Evolutionary conservation across 2,113 vertebrate species (phyloP).

Genomic region (Planiliza haematocheilus): DNA sequence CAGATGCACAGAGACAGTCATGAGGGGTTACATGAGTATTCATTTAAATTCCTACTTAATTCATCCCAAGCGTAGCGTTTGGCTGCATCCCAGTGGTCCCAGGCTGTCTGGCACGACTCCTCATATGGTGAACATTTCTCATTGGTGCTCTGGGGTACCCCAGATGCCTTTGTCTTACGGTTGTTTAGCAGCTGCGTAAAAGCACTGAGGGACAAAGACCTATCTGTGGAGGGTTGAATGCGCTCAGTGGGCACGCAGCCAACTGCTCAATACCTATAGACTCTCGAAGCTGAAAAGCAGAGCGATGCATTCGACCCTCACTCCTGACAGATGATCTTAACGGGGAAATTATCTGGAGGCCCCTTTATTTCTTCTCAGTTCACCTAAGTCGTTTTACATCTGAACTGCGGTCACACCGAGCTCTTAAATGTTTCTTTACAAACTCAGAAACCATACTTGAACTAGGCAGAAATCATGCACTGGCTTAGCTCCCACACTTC

Average conservation of each 20-base stretch:
- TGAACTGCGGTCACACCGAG: slow-evolving; percentile 26
- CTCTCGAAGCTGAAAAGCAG: slow-evolving; percentile 75
- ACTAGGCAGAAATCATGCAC: neutral
- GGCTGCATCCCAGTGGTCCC: slow-evolving; percentile 60
- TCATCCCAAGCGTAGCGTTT: slow-evolving; percentile 64
- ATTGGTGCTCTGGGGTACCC: slow-evolving; percentile 81
- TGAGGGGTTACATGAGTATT: slow-evolving; percentile 36
- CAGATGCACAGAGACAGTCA: slow-evolving; percentile 28
- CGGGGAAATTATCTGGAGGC: slow-evolving; percentile 52
- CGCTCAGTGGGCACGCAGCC: slow-evolving; percentile 87
- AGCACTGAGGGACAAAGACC: slow-evolving; percentile 87
- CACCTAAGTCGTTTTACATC: slow-evolving; percentile 45
- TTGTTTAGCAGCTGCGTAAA: slow-evolving; percentile 82
- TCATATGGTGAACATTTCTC: slow-evolving; percentile 79
- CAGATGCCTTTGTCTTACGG: slow-evolving; percentile 88
- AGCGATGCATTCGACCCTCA: slow-evolving; percentile 72
- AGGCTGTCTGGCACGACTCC: slow-evolving; percentile 68
- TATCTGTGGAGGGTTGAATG: slow-evolving; percentile 91
- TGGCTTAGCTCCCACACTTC: neutral
- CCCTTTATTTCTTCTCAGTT: slow-evolving; percentile 39
- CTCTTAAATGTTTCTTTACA: neutral
- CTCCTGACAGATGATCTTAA: slow-evolving; percentile 68
- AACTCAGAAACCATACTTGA: neutral
- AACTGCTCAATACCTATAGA: slow-evolving; percentile 84
- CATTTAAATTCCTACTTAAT: slow-evolving; percentile 66